Base-by-base conservation (phyloP, 2,888 invertebrate species). In the Sminthurides aquaticus region DNA sequence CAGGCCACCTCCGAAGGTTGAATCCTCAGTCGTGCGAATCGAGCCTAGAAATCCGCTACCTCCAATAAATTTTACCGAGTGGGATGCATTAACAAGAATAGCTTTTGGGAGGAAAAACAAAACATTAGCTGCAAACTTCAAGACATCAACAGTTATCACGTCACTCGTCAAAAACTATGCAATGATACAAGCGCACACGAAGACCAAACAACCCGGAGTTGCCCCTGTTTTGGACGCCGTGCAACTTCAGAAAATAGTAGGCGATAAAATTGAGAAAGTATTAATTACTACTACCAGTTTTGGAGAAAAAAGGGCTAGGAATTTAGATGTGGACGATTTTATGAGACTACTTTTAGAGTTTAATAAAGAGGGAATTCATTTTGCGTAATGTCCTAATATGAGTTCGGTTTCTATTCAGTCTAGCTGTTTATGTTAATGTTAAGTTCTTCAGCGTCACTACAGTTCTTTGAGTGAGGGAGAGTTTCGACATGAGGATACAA, bases 41-140 rank as follows among this genome's bases (percentile, higher is more conserved):
- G 98, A 99, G 78, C 99, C 99, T 0, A 86, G 89, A 76, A 96
- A 96, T 81, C 99, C 99, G 25, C 94, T 97, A 43, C 98, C 98
- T 5, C 89, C 91, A 0, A 90, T 99, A 11, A 91, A 94, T 78
- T 98, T 92, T 79, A 86, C 89, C 75, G 98, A 99, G 81, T 99
- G 98, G 99, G 99, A 99, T 82, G 97, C 98, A 8, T 81, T 99
- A 43, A 90, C 97, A 0, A 84, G 98, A 75, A 91, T 99, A 76
- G 91, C 90, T 29, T 99, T 99, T 81, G 85, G 89, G 0, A 84
- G 98, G 66, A 99, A 99, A 80, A 99, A 99, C 79, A 99, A 97
- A 84, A 97, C 96, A 1, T 80, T 99, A 28, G 84, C 88, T 27
- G 91, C 96, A 48, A 85, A 87, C 29, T 98, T 99, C 78, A 91